Evolutionary conservation across 2,113 vertebrate species (phyloP), one percentile per base, ranked within the genome.

Genomic region (Pachyramphus minor): DNA sequence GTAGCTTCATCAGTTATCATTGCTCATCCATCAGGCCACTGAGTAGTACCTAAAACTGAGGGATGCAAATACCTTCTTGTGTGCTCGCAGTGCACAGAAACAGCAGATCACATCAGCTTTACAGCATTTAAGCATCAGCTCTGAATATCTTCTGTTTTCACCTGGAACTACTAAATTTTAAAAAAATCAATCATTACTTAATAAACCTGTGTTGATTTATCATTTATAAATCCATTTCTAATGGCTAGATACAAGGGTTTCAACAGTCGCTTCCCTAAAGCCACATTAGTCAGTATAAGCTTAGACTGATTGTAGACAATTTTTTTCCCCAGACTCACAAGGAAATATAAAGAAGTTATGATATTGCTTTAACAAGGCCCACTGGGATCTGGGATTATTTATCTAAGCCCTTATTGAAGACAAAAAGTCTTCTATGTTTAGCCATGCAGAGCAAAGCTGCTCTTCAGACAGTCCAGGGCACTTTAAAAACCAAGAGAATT

Each of bases 321-420:
- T 93, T 85, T 74, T 78, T 55, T 66, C 45, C 5, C 10, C 49
- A 91, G 91, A 95, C 53, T 95, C 91, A 89, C 95, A 96, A 97
- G 90, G 87, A 97, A 97, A 79, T 97, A 76, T 97, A 96, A 97
- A 98, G 97, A 96, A 94, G 90, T 94, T 94, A 98, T 96, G 84
- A 95, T 95, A 56, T 95, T 97, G 80, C 93, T 97, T 97, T 98
- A 98, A 98, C 89, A 63, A 98, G 97, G 82, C 55, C 96, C 91
- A 90, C 89, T 97, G 97, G 96, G 97, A 96, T 93, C 97, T 97
- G 86, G 27, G 60, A 85, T 97, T 98, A 97, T 97, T 96, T 97
- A 97, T 98, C 94, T 97, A 96, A 97, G 60, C 62, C 95, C 80
- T 95, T 97, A 94, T 92, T 97, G 97, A 96, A 97, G 97, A 96